phyloP scores from a whole-genome alignment of 2,888 invertebrate species.

The Hemithea aestivaria region DNA sequence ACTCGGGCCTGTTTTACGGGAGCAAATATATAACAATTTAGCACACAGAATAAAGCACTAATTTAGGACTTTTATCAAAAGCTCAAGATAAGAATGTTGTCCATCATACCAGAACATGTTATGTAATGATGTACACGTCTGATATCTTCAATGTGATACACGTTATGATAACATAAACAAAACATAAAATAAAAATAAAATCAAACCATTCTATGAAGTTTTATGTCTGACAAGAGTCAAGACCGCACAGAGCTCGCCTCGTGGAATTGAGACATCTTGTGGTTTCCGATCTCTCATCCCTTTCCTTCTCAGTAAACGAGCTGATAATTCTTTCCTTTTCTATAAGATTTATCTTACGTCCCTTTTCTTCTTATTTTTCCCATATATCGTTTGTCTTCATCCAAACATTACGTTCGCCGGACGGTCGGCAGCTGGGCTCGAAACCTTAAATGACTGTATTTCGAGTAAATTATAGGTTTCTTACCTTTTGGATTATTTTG shows the following conservation, averaged over 20 bases:
- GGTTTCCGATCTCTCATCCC: slow-evolving; percentile 74
- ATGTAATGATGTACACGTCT: background rate
- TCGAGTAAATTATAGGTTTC: slow-evolving; percentile 60
- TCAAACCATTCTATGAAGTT: slow-evolving; percentile 66
- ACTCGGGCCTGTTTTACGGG: no score
- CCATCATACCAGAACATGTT: no score
- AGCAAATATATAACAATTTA: no score
- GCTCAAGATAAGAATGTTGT: no score
- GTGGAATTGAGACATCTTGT: slow-evolving; percentile 79
- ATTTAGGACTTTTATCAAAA: no score
- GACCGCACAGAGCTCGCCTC: slow-evolving; percentile 75
- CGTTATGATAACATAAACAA: slow-evolving; percentile 9
- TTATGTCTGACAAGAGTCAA: slow-evolving; percentile 65
- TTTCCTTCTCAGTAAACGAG: slow-evolving; percentile 48
- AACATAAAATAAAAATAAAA: slow-evolving; percentile 39
- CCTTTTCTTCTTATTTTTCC: slow-evolving; percentile 64
- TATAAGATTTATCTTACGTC: slow-evolving; percentile 59
- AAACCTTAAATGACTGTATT: slow-evolving; percentile 70
- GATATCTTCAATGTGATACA: slow-evolving; percentile 1
- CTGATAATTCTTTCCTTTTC: slow-evolving; percentile 67
- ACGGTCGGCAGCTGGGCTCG: slow-evolving; percentile 71
- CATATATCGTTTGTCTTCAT: slow-evolving; percentile 71
- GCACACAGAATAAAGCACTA: no score
- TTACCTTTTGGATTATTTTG: slow-evolving; percentile 23
- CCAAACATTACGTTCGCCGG: slow-evolving; percentile 70